These are phyloP conservation scores for Gouania willdenowi DNA, from an alignment of 2,797 vertebrate species.

Conservation along the genomic window DNA sequence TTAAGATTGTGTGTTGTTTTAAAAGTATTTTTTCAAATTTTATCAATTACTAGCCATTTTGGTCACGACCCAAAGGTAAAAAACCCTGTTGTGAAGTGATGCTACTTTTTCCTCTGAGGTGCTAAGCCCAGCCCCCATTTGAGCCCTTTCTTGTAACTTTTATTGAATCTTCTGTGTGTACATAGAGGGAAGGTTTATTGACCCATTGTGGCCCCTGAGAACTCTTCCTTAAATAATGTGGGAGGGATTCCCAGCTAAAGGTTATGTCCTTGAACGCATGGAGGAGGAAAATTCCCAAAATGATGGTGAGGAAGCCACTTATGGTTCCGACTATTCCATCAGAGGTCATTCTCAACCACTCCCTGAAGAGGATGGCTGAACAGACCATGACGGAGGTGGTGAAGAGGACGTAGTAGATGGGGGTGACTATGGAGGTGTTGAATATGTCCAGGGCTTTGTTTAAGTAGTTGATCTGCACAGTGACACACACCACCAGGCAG, in stretches of 20 bases:
- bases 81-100: constrained; percentile 11
- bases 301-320: constrained; percentile 84
- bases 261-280: constrained; percentile 80
- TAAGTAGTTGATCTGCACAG: constrained; percentile 83
- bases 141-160: constrained; percentile 39
- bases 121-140: constrained; percentile 16
- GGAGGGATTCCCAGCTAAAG: constrained; percentile 73
- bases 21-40: no score
- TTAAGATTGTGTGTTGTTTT: no score
- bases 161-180: constrained; percentile 11
- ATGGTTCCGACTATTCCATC: constrained; percentile 75
- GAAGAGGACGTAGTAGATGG: constrained; percentile 86
- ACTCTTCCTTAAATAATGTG: constrained; percentile 65
- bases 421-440: constrained; percentile 81
- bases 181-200: constrained; percentile 56
- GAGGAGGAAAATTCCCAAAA: constrained; percentile 82
- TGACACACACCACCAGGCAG: constrained; percentile 79
- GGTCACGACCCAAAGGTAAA: no score
- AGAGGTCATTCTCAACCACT: constrained; percentile 79
- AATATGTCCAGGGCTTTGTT: constrained; percentile 87
- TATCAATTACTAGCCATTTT: no score
- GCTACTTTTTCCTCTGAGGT: constrained; percentile 24
- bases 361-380: constrained; percentile 86
- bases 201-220: constrained; percentile 35
- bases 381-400: constrained; percentile 83